These are phyloP conservation scores for Cryptoprocta ferox DNA, from an alignment of 2,797 vertebrate genomes.

Conservation along the genomic window DNA sequence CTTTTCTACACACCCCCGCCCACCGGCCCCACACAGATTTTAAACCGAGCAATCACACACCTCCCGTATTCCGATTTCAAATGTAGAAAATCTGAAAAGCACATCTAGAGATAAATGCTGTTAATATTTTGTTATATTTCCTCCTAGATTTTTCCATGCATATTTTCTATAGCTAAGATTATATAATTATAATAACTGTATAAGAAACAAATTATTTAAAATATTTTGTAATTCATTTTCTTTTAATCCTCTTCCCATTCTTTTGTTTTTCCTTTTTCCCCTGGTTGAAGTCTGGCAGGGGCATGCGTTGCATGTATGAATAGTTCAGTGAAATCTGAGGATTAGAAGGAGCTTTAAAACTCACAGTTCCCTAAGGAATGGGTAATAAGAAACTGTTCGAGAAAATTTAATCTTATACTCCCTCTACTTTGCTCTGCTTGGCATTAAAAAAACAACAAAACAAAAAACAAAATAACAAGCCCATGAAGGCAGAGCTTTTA, in stretches of 20 bases:
- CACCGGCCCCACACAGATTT: not conserved
- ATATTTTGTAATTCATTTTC: not conserved
- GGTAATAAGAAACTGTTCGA: conserved; percentile 7
- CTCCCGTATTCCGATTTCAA: not conserved
- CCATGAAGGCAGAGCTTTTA: conserved; percentile 1
- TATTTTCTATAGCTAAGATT: not conserved
- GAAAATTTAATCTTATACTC: conserved; percentile 41
- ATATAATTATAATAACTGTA: not conserved
- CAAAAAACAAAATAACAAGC: not conserved
- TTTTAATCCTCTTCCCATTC: not conserved
- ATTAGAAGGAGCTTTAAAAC: conserved; percentile 12
- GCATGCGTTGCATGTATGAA: not conserved
- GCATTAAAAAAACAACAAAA: not conserved
- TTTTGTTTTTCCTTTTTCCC: not conserved
- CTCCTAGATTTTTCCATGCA: not conserved
- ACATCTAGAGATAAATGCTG: not conserved
- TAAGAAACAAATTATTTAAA: not conserved
- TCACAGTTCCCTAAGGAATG: not conserved
- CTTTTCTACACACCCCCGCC: not conserved
- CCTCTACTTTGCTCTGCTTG: not conserved
- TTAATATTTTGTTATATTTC: not conserved
- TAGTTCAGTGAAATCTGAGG: not conserved
- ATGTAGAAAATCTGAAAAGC: not conserved
- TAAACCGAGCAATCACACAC: not conserved
- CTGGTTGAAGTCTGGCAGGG: not conserved